A percentile compares a stretch with the other conserved stretches of the same genome.
These are phyloP conservation scores for Rhombomys opimus DNA, from an alignment of 2,113 vertebrate genomes.

Conservation along the genomic window DNA sequence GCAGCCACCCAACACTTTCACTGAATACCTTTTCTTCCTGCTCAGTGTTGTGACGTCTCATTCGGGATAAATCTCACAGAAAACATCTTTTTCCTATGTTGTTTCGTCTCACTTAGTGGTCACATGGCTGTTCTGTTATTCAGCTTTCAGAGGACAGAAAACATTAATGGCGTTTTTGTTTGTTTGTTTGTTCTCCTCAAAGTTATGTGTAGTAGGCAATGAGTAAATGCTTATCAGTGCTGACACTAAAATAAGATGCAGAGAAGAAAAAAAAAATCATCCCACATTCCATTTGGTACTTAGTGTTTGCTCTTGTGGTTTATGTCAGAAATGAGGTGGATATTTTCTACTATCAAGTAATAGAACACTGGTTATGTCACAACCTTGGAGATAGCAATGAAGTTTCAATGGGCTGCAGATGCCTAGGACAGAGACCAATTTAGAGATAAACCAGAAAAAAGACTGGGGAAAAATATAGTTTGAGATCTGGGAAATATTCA, in stretches of 20 bases:
- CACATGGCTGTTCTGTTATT: not conserved
- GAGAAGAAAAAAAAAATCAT: not conserved
- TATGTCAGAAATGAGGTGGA: not conserved
- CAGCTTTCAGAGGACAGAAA: not conserved
- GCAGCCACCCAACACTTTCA: not conserved
- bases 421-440: not conserved
- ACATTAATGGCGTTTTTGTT: not conserved
- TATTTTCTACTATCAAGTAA: not conserved
- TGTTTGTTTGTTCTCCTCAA: not conserved
- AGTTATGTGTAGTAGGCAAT: not conserved
- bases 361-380: not conserved
- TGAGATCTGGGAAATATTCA: not conserved
- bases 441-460: not conserved
- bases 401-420: not conserved
- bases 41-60: not conserved
- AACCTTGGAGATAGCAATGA: not conserved
- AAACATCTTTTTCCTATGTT: not conserved
- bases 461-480: not conserved
- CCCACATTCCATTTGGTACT: not conserved
- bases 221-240: not conserved
- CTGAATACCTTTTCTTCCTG: not conserved
- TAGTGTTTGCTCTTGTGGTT: not conserved
- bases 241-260: constrained; percentile 36
- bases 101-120: not conserved
- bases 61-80: not conserved